Base-by-base conservation (phyloP, 1,140 invertebrate genomes). In the Thaumetopoea pityocampa region DNA sequence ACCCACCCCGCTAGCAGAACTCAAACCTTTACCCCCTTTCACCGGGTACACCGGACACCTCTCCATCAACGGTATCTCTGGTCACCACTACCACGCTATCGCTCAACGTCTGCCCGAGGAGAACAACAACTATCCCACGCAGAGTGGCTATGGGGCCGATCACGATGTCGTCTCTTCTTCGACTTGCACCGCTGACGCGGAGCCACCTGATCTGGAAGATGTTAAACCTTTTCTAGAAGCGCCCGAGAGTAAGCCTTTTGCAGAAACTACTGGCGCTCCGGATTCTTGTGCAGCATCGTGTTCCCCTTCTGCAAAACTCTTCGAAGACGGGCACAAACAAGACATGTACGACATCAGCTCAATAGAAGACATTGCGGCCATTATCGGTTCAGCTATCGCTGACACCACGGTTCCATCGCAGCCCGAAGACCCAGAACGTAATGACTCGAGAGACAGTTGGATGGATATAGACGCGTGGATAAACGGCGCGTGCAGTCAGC, bases 361-460 rank as follows among this genome's bases (percentile, higher is more conserved):
- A 1, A 90, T 90, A 32, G 94, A 95, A 44, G 94, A 95, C 55
- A 94, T 96, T 44, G 93, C 94, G 0, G 93, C 93, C 8, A 93
- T 96, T 10, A 95, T 96, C 34, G 93, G 94, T 0, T 94, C 92
- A 0, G 94, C 94, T n/a, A 96, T 96, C 50, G 93, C 94, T 0
- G 94, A 95, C 58, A 94, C 93, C 1, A 94, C 93, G 0, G 92
- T 93, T 2, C 89, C 91, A 5, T 90, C 88, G 3, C 89, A 91
- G 67, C 88, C 89, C 22, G 88, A 89, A 40, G 90, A 90, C 38
- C 89, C 89, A 1, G 87, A 88, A 18, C 85, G 88, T 7, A 90
- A 90, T 23, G 90, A 89, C 19, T 92, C 91, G 0, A 80, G 90
- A 45, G 92, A 92, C 52, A 91, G 89, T 46, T 94, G 92, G 93